phyloP scores from a whole-genome alignment of 2,888 invertebrate genomes.

The Melanargia galathea region DNA sequence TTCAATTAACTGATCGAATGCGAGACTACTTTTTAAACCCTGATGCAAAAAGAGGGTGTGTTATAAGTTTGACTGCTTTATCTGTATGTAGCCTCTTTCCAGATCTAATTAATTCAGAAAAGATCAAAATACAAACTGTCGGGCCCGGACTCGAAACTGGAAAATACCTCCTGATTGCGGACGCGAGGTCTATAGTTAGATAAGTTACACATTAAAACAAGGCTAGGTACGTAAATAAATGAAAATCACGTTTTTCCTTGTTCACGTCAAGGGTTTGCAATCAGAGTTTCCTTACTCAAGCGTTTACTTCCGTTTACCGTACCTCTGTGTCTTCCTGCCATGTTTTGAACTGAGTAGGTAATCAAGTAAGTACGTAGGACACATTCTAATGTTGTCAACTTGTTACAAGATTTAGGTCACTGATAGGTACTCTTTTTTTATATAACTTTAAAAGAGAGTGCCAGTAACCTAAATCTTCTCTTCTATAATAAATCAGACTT shows the following conservation, averaged over 20 bases:
- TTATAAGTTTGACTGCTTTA: too few species aligned
- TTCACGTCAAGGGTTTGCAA: conserved; percentile 13
- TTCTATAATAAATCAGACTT: too few species aligned
- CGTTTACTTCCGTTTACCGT: conserved; percentile 6
- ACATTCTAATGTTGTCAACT: not conserved
- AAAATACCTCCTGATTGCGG: too few species aligned
- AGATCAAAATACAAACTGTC: too few species aligned
- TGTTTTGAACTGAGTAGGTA: conserved; percentile 9
- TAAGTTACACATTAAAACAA: too few species aligned
- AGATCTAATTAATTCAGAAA: too few species aligned
- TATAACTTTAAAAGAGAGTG: not conserved
- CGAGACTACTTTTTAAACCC: not conserved
- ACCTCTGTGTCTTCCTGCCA: conserved; percentile 1
- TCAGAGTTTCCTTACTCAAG: conserved; percentile 17
- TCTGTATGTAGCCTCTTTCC: too few species aligned
- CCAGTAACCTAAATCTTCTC: too few species aligned
- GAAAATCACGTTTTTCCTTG: conserved; percentile 9
- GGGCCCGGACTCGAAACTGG: too few species aligned
- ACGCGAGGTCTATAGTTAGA: too few species aligned
- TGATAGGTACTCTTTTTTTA: not conserved
- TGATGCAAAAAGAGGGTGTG: too few species aligned
- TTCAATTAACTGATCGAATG: not conserved
- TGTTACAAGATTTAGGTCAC: not conserved
- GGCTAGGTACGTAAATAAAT: not conserved
- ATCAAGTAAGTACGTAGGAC: not conserved